Percentiles rank a stretch among this genome's conserved stretches.
phyloP scores from a whole-genome alignment of 2,888 invertebrate genomes.

The Tipula lateralis region DNA sequence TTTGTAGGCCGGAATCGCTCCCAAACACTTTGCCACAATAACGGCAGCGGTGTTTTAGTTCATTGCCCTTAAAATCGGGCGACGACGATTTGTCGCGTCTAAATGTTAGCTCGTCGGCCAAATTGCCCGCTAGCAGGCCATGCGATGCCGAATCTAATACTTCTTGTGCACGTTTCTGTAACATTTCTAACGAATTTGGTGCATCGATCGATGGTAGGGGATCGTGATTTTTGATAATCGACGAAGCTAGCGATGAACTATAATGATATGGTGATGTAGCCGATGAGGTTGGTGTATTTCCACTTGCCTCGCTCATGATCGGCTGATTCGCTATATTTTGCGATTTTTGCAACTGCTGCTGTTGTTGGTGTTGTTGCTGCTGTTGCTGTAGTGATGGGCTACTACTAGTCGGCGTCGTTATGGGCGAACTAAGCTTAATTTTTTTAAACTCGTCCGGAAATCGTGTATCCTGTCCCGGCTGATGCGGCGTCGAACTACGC shows the following conservation, averaged over 20 bases:
- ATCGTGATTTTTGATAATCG: constrained; percentile 79
- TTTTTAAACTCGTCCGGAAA: constrained; percentile 7
- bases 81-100: constrained; percentile 68
- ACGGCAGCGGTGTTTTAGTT: constrained; percentile 88
- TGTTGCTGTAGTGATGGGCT: not conserved
- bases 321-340: not conserved
- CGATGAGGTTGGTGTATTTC: not conserved
- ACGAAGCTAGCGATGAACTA: constrained; percentile 71
- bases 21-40: constrained; percentile 96
- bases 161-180: constrained; percentile 87
- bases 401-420: not conserved
- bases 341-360: not conserved
- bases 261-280: constrained; percentile 38
- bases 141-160: constrained; percentile 90
- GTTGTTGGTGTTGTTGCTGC: not conserved
- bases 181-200: constrained; percentile 87
- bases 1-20: constrained; percentile 93
- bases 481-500: not conserved
- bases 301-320: not conserved
- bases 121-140: constrained; percentile 80
- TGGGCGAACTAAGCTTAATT: constrained; percentile 20
- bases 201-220: constrained; percentile 69
- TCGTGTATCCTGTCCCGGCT: not conserved
- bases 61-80: constrained; percentile 54
- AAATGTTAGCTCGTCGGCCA: constrained; percentile 85